A percentile compares a stretch with the other conserved stretches of the same genome.
phyloP scores from a whole-genome alignment of 2,888 invertebrate genomes.

The Lasioglossum pauxillum region DNA sequence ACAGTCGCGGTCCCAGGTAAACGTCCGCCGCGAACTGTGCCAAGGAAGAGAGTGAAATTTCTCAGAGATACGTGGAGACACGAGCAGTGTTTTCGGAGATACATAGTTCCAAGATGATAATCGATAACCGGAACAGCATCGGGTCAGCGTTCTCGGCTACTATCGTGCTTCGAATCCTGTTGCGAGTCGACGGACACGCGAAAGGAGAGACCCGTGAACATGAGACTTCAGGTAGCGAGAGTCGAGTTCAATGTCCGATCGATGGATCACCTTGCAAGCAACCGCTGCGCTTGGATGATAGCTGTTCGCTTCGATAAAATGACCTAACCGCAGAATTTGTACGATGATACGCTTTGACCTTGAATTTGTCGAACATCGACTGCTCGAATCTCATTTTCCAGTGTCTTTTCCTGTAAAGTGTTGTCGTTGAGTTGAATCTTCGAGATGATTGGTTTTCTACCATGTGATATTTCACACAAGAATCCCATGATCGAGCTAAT shows the following conservation, averaged over 20 bases:
- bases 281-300: constrained; percentile 47
- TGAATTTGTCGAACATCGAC: constrained; percentile 12
- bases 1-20: not conserved
- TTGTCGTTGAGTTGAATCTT: not conserved
- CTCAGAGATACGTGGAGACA: constrained; percentile 5
- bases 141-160: not conserved
- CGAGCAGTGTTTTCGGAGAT: constrained; percentile 31
- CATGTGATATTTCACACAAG: not conserved
- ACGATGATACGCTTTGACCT: not conserved
- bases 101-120: constrained; percentile 28
- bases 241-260: constrained; percentile 70
- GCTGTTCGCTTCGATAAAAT: not conserved
- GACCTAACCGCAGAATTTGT: not conserved
- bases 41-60: not conserved
- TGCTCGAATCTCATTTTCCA: not conserved
- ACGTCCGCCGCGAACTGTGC: not conserved
- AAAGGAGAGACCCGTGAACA: constrained; percentile 63
- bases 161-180: constrained; percentile 38
- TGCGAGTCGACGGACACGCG: constrained; percentile 30
- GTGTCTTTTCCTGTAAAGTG: not conserved
- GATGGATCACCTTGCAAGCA: constrained; percentile 67
- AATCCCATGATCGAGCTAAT: not conserved
- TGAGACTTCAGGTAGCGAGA: constrained; percentile 55
- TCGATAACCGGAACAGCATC: constrained; percentile 39
- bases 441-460: not conserved